phyloP scores from a whole-genome alignment of 2,888 invertebrate genomes.

The Ceriagrion tenellum region DNA sequence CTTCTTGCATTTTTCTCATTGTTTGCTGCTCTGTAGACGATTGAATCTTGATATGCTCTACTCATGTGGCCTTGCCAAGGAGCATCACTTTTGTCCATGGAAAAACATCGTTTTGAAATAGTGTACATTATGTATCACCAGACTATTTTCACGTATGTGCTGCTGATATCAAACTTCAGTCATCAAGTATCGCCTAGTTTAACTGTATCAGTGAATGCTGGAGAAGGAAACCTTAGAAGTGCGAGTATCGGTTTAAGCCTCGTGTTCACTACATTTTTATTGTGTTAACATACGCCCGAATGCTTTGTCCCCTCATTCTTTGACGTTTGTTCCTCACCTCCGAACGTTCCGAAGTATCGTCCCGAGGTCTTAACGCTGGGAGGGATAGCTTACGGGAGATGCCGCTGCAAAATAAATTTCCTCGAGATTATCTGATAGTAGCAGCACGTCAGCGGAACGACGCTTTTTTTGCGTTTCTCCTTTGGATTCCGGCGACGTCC shows the following conservation, averaged over 20 bases:
- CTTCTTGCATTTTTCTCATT: too few species aligned
- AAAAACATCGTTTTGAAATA: too few species aligned
- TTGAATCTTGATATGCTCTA: too few species aligned
- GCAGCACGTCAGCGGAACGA: neutral
- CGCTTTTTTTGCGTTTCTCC: slow-evolving; percentile 30
- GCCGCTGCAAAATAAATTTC: slow-evolving; percentile 9
- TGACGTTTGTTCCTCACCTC: neutral
- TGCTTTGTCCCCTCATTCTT: neutral
- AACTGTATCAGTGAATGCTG: neutral
- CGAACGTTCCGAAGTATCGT: neutral
- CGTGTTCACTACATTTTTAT: neutral
- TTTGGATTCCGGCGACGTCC: slow-evolving; percentile 60
- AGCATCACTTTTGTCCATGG: too few species aligned
- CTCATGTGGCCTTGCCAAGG: too few species aligned
- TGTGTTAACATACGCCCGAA: too few species aligned
- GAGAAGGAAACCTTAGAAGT: neutral
- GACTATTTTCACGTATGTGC: too few species aligned
- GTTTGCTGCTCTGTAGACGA: too few species aligned
- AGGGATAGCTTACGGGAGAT: neutral
- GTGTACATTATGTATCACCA: too few species aligned
- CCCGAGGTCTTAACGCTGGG: neutral
- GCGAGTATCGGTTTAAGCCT: neutral
- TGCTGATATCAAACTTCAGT: too few species aligned
- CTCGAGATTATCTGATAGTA: neutral
- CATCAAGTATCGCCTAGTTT: too few species aligned